Evolutionary conservation across 2,888 invertebrate genomes (phyloP).

Genomic region (Hipparchia sbordonii): DNA sequence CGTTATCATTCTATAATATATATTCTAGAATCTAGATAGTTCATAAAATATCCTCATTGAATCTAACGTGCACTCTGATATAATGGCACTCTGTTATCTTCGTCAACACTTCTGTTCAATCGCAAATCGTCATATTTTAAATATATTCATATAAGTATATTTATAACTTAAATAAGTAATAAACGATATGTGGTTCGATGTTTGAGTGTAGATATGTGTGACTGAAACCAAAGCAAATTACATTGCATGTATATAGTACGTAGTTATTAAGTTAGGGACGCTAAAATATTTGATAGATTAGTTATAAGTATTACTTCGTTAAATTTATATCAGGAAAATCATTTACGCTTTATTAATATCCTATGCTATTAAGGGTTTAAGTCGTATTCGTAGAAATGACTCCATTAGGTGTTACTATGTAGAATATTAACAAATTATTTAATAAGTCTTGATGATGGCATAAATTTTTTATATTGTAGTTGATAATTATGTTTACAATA

Average conservation of each 20-base stretch:
- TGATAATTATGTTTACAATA: not conserved
- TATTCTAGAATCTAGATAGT: not conserved
- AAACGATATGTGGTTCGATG: not conserved
- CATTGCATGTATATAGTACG: slow-evolving; percentile 57
- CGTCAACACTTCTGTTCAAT: not conserved
- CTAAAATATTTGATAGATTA: not conserved
- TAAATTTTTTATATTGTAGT: not conserved
- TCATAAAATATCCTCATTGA: not conserved
- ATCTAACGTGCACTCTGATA: not conserved
- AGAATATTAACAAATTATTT: not conserved
- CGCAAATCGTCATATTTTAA: slow-evolving; percentile 1
- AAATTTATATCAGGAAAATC: slow-evolving; percentile 4
- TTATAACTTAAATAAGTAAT: slow-evolving; percentile 6
- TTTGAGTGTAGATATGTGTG: slow-evolving; percentile 46
- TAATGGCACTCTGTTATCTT: not conserved
- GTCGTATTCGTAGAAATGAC: not conserved
- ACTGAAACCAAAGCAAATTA: slow-evolving; percentile 80
- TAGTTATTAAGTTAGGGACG: slow-evolving; percentile 44
- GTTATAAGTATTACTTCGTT: not conserved
- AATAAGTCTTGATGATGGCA: not conserved
- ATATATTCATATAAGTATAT: not conserved
- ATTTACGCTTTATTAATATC: slow-evolving; percentile 6
- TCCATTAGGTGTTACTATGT: not conserved
- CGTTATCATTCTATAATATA: not conserved
- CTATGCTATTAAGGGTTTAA: not conserved